Base-by-base conservation (phyloP, 2,888 invertebrate species). In the Xylota sylvarum region DNA sequence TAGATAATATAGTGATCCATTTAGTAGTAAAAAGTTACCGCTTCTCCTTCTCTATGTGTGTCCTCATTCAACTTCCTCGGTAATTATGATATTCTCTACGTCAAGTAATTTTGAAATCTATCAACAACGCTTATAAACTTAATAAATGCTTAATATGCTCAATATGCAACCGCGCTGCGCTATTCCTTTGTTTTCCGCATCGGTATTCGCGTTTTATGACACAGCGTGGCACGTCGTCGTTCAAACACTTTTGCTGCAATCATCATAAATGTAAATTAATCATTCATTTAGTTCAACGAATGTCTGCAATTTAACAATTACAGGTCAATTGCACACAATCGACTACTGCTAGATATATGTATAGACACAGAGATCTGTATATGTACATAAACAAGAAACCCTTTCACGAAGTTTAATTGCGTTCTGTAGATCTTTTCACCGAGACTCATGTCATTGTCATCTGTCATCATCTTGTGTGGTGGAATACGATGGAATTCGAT, bases 1-100 rank as follows among this genome's bases (percentile, higher is more conserved):
- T 46, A n/a, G n/a, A n/a, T n/a, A 58, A 52, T 74, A 55, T 6
- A 79, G 65, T 80, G 70, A 65, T 81, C 76, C 55, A 85, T 72
- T 85, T 81, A 72, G 72, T 58, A 58, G 64, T 43, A 32, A 64
- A 48, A 69, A 27, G 14, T 48, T 46, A 14, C n/a, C 48, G 46
- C 67, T 37, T 80, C 19, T 52, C 58, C 58, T 23, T 19, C 50
- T 23, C 40, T 55, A 48, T 55, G 23, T 32, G 50, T 74, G 84
- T 76, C 84, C 70, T 72, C 76, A 81, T 60, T 85, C 30, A 55
- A 65, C 52, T 85, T 85, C 76, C 76, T 80, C 43, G 64, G 50
- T 60, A 70, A 70, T 79, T 58, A 72, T 50, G 46, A 73, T 50
- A 14, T 17, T 30, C n/a, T 58, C 65, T 43, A 60, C 73, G 17